Percentiles rank a stretch among this genome's conserved stretches.
Evolutionary conservation across 2,888 invertebrate species (phyloP).

Genomic region (Sericinus montela): DNA sequence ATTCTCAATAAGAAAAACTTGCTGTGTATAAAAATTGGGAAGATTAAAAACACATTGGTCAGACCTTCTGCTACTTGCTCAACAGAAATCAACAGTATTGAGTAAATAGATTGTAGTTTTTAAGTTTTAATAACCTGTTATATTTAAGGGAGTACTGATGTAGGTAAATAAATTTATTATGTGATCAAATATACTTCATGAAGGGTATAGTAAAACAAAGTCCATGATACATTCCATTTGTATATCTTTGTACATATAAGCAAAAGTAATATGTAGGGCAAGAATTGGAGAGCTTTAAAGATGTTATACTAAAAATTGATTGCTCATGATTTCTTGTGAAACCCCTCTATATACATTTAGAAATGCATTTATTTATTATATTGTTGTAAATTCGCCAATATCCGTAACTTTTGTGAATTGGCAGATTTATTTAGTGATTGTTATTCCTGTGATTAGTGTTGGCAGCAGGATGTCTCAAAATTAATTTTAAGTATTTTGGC

Average conservation of each 20-base stretch:
- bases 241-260: conserved; percentile 68
- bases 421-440: conserved; percentile 10
- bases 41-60: too few relatives aligned
- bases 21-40: too few relatives aligned
- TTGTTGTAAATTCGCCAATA: conserved; percentile 17
- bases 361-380: conserved; percentile 54
- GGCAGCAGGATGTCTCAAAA: conserved; percentile 4
- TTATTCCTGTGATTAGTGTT: conserved; percentile 5
- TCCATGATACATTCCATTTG: conserved; percentile 76
- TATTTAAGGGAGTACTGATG: conserved; percentile 71
- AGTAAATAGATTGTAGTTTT: conserved; percentile 44
- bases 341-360: conserved; percentile 30
- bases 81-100: conserved; percentile 57
- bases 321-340: conserved; percentile 60
- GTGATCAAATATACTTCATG: conserved; percentile 52
- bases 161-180: conserved; percentile 40
- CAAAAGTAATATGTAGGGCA: conserved; percentile 46
- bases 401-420: conserved; percentile 10
- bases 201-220: conserved; percentile 51
- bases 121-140: conserved; percentile 27
- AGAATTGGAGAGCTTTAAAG: conserved; percentile 69
- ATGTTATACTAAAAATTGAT: conserved; percentile 57
- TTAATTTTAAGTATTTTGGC: conserved; percentile 11
- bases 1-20: too few relatives aligned
- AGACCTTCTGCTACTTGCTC: conserved; percentile 43